Evolutionary conservation across 2,113 vertebrate genomes (phyloP).

Genomic region (Illadopsis cleaveri): DNA sequence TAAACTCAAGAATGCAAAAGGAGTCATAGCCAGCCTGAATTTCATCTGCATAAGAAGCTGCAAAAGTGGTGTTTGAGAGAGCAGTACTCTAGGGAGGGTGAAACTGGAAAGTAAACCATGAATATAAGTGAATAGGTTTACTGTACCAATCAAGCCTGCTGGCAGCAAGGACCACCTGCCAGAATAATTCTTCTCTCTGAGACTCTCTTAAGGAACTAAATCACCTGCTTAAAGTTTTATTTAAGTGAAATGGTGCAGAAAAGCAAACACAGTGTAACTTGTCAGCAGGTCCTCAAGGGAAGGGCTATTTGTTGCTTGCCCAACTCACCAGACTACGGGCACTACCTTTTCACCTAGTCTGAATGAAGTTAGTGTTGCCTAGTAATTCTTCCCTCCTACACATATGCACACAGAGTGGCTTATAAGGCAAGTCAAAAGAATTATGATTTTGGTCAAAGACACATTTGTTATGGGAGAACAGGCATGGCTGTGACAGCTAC

Average conservation of each 20-base stretch:
- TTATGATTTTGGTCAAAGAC: background rate
- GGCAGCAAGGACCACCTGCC: slow-evolving; percentile 60
- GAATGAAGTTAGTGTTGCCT: background rate
- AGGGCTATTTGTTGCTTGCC: slow-evolving; percentile 4
- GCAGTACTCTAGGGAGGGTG: background rate
- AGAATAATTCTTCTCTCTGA: slow-evolving; percentile 54
- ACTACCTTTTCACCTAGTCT: background rate
- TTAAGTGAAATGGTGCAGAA: slow-evolving; percentile 69
- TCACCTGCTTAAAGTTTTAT: slow-evolving; percentile 67
- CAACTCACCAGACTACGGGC: background rate
- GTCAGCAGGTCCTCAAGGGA: slow-evolving; percentile 34
- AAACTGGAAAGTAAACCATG: background rate
- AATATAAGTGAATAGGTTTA: slow-evolving; percentile 36
- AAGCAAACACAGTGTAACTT: slow-evolving; percentile 42
- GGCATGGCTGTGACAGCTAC: background rate
- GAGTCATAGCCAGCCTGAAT: background rate
- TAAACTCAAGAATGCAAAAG: slow-evolving; percentile 16
- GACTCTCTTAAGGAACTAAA: slow-evolving; percentile 63
- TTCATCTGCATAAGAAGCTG: background rate
- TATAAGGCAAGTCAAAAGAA: background rate
- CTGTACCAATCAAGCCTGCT: slow-evolving; percentile 52
- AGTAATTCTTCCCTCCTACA: background rate
- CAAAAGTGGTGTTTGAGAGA: slow-evolving; percentile 42
- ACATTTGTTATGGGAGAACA: background rate
- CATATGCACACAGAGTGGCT: background rate